Evolutionary conservation across 2,888 invertebrate genomes (phyloP).

Genomic region (Lithophane socia): DNA sequence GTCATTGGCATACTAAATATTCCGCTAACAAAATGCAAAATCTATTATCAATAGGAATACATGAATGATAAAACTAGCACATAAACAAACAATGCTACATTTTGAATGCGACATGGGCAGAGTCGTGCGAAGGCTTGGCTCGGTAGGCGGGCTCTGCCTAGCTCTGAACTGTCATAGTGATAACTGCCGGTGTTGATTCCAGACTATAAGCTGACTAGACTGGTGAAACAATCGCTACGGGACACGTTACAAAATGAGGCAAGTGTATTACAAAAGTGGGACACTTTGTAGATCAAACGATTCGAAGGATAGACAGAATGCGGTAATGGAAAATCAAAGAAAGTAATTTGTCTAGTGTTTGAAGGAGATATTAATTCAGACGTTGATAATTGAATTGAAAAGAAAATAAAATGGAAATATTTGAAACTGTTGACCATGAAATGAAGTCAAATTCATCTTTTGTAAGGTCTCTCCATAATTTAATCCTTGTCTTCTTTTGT

Average conservation of each 20-base stretch:
- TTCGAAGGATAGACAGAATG: not conserved
- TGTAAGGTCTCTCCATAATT: not conserved
- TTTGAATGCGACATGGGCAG: slow-evolving; percentile 55
- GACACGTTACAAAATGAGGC: slow-evolving; percentile 46
- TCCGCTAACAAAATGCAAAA: slow-evolving; percentile 12
- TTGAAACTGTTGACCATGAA: not conserved
- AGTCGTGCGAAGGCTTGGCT: slow-evolving; percentile 69
- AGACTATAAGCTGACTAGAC: slow-evolving; percentile 25
- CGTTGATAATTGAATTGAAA: not conserved
- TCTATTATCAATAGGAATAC: slow-evolving; percentile 39
- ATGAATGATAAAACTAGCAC: slow-evolving; percentile 47
- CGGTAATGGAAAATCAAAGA: not conserved
- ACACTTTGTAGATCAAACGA: slow-evolving; percentile 4
- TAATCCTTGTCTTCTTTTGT: slow-evolving; percentile 9
- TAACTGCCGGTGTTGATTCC: slow-evolving; percentile 35
- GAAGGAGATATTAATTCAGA: not conserved
- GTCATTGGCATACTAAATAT: slow-evolving; percentile 14
- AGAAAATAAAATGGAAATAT: not conserved
- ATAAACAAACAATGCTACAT: slow-evolving; percentile 58
- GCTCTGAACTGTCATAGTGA: slow-evolving; percentile 29
- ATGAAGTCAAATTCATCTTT: not conserved
- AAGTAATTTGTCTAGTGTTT: not conserved
- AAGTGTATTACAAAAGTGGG: slow-evolving; percentile 30
- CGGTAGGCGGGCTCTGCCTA: slow-evolving; percentile 56
- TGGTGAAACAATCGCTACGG: slow-evolving; percentile 43